Base-by-base conservation (phyloP, 2,797 vertebrate genomes). In the Eulemur mongoz region DNA sequence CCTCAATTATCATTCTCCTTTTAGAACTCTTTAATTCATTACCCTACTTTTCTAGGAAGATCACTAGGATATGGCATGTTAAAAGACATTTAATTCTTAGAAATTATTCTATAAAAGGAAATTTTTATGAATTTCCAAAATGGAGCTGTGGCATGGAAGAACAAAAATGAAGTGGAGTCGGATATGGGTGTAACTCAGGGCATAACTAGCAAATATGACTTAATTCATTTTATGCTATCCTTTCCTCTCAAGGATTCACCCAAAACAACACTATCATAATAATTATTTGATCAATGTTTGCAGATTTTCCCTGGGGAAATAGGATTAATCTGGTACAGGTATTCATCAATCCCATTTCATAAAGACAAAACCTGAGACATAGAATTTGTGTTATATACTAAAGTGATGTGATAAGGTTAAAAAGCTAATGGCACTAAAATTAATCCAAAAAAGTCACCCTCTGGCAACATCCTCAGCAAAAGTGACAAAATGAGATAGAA, bases 211-310 rank as follows among this genome's bases (percentile, higher is more conserved):
- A 91, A 72, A 48, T 50, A 38, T 43, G 54, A 67, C 38, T 69
- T 14, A 54, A 11, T 82, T 38, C 11, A 59, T 20, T 78, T 27
- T 61, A 8, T 54, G 63, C 61, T 73, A 61, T 27, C 90, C 17
- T n/a, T 48, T 94, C 32, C 17, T 91, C 67, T 86, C 40, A 87
- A 65, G n/a, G 22, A 87, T 87, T 38, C 63, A 38, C 17, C 43
- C 57, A 43, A 70, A 79, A 86, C 14, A 65, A 57, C 52, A 35
- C 5, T 82, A 23, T 13, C n/a, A 15, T 65, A 83, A 67, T 63
- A 82, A 91, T 73, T 88, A 87, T 65, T 94, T 84, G n/a, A 35
- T 81, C 38, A 52, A 30, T 80, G 61, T 85, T 89, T n/a, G 80
- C 5, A 88, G 25, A 48, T 76, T 93, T 75, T 75, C 61, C 17